Conservation (phyloP, 2,797 vertebrate genomes). For the Austrolebias charrua region DNA sequence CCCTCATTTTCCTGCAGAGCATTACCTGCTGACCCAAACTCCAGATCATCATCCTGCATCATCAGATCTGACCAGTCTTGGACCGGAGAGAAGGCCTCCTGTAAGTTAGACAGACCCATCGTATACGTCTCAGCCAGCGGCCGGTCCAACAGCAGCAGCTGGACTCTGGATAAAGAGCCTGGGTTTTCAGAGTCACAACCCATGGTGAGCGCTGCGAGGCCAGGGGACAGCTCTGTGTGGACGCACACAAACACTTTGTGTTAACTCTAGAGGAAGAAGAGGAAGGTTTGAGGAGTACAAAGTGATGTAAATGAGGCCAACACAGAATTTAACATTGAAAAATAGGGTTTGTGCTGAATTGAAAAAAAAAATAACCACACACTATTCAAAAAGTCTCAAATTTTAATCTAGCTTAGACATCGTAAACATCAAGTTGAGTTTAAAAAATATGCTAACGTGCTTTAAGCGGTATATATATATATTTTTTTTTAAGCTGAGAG, state of each 20-base stretch:
- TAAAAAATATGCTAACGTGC: no score
- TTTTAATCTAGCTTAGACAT: no score
- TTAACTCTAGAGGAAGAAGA: neutral
- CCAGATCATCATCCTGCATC: slow-evolving; percentile 12
- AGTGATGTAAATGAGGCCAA: no score
- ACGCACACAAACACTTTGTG: neutral
- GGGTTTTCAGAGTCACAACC: slow-evolving; percentile 66
- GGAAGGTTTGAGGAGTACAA: no score
- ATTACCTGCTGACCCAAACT: neutral
- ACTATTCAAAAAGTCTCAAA: no score
- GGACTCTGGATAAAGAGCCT: slow-evolving; percentile 72
- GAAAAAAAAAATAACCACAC: no score
- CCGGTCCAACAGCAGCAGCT: slow-evolving; percentile 73
- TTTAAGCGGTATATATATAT: no score
- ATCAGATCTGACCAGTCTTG: slow-evolving; percentile 34
- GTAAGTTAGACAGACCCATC: slow-evolving; percentile 29
- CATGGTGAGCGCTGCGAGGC: slow-evolving; percentile 69
- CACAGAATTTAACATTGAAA: no score
- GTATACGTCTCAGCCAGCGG: slow-evolving; percentile 19
- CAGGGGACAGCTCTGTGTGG: slow-evolving; percentile 65
- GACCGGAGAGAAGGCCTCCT: slow-evolving; percentile 27
- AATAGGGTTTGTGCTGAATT: no score
- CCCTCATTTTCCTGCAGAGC: neutral
- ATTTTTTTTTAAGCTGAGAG: no score
- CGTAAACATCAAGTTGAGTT: no score